A percentile compares a stretch with the other conserved stretches of the same genome.
Evolutionary conservation across 2,797 vertebrate species (phyloP).

Genomic region (Gorsachius magnificus): DNA sequence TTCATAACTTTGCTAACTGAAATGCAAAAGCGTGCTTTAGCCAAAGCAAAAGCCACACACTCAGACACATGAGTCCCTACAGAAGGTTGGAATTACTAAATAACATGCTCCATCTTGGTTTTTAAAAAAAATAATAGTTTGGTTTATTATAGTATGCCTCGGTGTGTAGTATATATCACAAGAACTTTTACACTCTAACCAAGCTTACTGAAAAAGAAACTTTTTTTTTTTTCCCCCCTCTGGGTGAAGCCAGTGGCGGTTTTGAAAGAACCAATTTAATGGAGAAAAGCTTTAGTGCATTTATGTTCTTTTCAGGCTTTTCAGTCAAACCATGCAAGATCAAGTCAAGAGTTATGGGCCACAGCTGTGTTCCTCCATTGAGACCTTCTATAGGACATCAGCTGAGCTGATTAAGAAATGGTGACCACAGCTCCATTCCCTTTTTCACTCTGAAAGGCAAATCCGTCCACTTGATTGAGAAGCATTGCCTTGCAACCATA

Average conservation of each 20-base stretch:
- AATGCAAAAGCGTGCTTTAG: neutral
- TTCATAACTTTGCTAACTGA: neutral
- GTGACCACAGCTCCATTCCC: neutral
- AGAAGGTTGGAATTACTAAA: neutral
- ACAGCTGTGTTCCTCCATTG: conserved; percentile 16
- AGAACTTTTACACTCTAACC: neutral
- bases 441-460: conserved; percentile 8
- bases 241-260: neutral
- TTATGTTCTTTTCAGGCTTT: conserved; percentile 31
- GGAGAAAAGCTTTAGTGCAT: conserved; percentile 6
- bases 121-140: neutral
- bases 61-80: neutral
- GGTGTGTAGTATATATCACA: too few species aligned
- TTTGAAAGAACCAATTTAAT: conserved; percentile 11
- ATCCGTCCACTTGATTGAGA: neutral
- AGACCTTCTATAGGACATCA: conserved; percentile 25
- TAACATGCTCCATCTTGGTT: neutral
- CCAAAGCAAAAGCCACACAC: neutral
- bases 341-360: conserved; percentile 39
- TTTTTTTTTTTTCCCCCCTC: neutral
- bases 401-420: conserved; percentile 26
- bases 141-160: neutral
- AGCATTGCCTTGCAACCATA: neutral
- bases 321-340: conserved; percentile 11
- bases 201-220: neutral